Percentiles rank a stretch among this genome's conserved stretches.
These are phyloP conservation scores for Diadegma fenestrale DNA, from an alignment of 2,888 invertebrate genomes.

Conservation along the genomic window DNA sequence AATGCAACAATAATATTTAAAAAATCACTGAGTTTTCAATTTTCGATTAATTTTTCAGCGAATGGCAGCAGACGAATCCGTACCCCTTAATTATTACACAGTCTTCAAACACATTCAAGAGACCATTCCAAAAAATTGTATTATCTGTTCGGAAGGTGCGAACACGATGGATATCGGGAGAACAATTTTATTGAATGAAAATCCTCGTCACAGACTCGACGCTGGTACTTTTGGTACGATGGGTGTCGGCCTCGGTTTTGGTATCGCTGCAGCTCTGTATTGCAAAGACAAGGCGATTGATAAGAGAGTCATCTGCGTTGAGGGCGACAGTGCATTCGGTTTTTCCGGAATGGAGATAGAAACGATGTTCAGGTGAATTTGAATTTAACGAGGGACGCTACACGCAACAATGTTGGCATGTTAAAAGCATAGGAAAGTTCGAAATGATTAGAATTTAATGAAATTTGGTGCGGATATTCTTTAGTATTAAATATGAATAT, in stretches of 20 bases:
- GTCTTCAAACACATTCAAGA: constrained; percentile 94
- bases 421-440: background rate
- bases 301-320: constrained; percentile 96
- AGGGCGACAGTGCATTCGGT: constrained; percentile 99
- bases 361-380: constrained; percentile 92
- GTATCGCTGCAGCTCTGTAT: constrained; percentile 96
- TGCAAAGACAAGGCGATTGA: constrained; percentile 92
- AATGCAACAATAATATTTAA: background rate
- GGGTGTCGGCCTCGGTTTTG: constrained; percentile 97
- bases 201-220: constrained; percentile 95
- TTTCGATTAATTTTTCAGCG: constrained; percentile 82
- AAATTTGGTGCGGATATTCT: too few relatives aligned
- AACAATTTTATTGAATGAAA: constrained; percentile 92
- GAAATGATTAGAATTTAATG: too few relatives aligned
- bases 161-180: constrained; percentile 99
- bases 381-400: too few relatives aligned
- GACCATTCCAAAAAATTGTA: constrained; percentile 91
- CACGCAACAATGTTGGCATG: too few relatives aligned
- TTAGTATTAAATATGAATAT: too few relatives aligned
- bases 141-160: constrained; percentile 98
- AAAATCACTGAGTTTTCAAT: too few relatives aligned
- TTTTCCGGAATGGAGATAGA: constrained; percentile 99
- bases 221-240: constrained; percentile 99
- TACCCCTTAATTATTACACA: constrained; percentile 97
- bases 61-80: constrained; percentile 89